Evolutionary conservation across 2,888 invertebrate genomes (phyloP).

Genomic region (Lasioglossum calceatum): DNA sequence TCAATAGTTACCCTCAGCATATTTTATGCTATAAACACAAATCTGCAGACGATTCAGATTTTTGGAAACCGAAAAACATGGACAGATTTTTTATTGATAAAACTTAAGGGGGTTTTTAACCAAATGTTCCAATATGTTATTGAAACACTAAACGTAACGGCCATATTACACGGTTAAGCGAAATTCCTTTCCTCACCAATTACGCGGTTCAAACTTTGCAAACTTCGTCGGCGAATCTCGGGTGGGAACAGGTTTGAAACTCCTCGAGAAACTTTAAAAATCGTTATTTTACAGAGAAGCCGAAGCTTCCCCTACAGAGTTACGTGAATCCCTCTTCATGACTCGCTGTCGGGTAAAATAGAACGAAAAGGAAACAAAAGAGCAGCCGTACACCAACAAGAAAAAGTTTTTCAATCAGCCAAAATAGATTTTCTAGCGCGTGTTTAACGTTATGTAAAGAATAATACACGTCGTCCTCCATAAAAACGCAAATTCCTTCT

Average conservation of each 20-base stretch:
- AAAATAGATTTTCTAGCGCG: slow-evolving; percentile 33
- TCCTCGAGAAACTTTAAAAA: slow-evolving; percentile 81
- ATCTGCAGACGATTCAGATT: not conserved
- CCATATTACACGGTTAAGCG: slow-evolving; percentile 50
- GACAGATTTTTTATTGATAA: not conserved
- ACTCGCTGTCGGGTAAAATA: slow-evolving; percentile 54
- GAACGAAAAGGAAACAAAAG: slow-evolving; percentile 50
- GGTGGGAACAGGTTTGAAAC: slow-evolving; percentile 74
- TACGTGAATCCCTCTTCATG: slow-evolving; percentile 58
- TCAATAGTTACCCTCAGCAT: not conserved
- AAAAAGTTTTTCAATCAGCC: slow-evolving; percentile 51
- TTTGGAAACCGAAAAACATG: not conserved
- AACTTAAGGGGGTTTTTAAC: not conserved
- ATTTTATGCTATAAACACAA: not conserved
- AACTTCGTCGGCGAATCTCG: slow-evolving; percentile 77
- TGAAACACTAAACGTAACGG: slow-evolving; percentile 24
- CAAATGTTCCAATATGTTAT: slow-evolving; percentile 17
- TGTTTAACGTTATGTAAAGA: slow-evolving; percentile 37
- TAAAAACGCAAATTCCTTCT: not conserved
- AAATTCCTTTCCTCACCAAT: slow-evolving; percentile 63
- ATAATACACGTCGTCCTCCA: not conserved
- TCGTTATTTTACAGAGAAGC: slow-evolving; percentile 78
- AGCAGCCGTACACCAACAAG: slow-evolving; percentile 37
- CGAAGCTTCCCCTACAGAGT: slow-evolving; percentile 54
- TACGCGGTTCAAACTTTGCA: slow-evolving; percentile 78